Conservation (phyloP, 2,888 invertebrate species). For the Metopia argyrocephala region DNA sequence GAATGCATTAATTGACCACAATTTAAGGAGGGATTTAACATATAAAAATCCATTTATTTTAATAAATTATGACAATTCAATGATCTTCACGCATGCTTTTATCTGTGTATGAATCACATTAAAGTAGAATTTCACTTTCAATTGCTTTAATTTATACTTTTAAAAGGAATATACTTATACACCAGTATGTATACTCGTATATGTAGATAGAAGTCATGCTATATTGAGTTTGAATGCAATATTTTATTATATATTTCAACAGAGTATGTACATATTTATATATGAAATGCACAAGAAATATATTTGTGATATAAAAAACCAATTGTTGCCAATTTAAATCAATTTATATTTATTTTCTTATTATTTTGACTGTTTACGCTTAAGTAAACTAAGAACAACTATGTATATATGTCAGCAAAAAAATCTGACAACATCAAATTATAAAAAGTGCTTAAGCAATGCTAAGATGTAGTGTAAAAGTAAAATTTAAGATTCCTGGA, state of each 20-base stretch:
- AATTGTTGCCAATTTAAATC: conserved; percentile 61
- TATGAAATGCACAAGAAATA: not conserved
- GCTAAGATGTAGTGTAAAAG: too few relatives aligned
- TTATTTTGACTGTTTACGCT: conserved; percentile 35
- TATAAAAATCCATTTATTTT: conserved; percentile 44
- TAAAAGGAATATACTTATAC: not conserved
- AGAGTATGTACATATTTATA: not conserved
- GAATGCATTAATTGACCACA: not conserved
- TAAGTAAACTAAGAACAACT: conserved; percentile 17
- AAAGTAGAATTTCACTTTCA: not conserved
- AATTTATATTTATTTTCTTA: conserved; percentile 57
- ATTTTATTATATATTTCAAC: not conserved
- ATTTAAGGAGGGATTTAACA: not conserved
- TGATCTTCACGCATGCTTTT: conserved; percentile 38
- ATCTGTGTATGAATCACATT: conserved; percentile 6
- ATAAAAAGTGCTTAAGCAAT: too few relatives aligned
- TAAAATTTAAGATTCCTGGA: too few relatives aligned
- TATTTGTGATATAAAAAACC: conserved; percentile 45
- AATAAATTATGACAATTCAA: conserved; percentile 59
- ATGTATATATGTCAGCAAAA: not conserved
- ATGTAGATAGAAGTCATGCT: not conserved
- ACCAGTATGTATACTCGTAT: not conserved
- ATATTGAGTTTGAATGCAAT: conserved; percentile 21
- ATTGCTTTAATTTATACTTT: not conserved
- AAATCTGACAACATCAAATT: too few relatives aligned